Conservation (phyloP, 1,140 invertebrate species). For the Drosophila navojoa region DNA sequence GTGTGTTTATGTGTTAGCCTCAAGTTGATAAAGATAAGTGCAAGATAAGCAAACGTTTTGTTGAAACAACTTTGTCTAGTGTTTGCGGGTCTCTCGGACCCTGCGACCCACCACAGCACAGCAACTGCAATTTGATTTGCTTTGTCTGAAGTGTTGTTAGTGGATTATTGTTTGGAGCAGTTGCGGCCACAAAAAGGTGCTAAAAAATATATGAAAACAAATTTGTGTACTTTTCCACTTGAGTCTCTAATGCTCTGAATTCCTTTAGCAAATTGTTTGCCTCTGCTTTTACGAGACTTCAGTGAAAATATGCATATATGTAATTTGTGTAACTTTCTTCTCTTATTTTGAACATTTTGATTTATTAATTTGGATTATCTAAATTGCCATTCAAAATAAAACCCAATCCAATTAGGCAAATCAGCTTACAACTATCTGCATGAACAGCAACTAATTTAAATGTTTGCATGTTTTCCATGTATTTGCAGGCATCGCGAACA, state of each 20-base stretch:
- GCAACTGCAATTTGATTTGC: conserved; percentile 25
- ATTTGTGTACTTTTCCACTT: not conserved
- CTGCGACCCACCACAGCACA: not conserved
- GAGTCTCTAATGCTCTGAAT: not conserved
- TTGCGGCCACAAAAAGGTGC: not conserved
- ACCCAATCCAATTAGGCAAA: not conserved
- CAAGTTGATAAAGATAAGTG: conserved; percentile 50
- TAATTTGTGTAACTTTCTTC: not conserved
- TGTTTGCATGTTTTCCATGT: not conserved
- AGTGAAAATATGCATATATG: not conserved
- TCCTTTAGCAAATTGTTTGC: too few relatives aligned
- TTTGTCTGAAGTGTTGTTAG: conserved; percentile 34
- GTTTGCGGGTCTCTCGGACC: conserved; percentile 40
- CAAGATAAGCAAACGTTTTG: conserved; percentile 59
- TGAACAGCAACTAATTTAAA: conserved; percentile 2
- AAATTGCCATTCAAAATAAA: not conserved
- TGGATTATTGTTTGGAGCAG: conserved; percentile 24
- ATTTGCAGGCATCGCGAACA: conserved; percentile 7
- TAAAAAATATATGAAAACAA: conserved; percentile 9
- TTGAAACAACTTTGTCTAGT: conserved; percentile 47
- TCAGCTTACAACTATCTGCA: not conserved
- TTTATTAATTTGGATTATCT: not conserved
- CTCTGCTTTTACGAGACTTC: too few relatives aligned
- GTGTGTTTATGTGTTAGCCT: conserved; percentile 4
- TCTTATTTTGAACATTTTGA: not conserved